phyloP scores from a whole-genome alignment of 2,888 invertebrate genomes.

The Choreutis nemorana region DNA sequence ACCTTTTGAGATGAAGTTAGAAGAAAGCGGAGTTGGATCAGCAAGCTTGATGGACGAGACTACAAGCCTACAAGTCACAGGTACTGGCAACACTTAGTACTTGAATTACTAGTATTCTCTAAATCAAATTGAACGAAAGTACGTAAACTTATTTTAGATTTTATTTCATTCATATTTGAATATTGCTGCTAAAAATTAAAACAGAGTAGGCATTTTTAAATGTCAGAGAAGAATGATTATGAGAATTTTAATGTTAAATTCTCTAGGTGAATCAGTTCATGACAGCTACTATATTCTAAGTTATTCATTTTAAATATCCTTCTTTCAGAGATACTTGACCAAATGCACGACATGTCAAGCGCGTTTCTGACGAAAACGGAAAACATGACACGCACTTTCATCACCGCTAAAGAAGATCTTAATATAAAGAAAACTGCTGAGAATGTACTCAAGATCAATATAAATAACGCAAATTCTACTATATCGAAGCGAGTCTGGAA shows the following conservation, averaged over 20 bases:
- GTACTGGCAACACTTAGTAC: slow-evolving; percentile 23
- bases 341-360: slow-evolving; percentile 41
- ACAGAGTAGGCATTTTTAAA: too few relatives aligned
- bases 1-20: slow-evolving; percentile 14
- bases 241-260: too few relatives aligned
- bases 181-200: too few relatives aligned
- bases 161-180: background rate
- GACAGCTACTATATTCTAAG: too few relatives aligned
- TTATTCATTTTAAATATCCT: slow-evolving; percentile 6
- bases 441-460: slow-evolving; percentile 21
- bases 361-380: slow-evolving; percentile 15
- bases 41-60: slow-evolving; percentile 32
- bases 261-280: too few relatives aligned
- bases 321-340: slow-evolving; percentile 45
- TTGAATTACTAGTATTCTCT: background rate
- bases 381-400: background rate
- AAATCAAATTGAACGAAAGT: background rate
- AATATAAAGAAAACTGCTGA: slow-evolving; percentile 7
- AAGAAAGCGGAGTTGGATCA: slow-evolving; percentile 12
- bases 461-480: slow-evolving; percentile 23
- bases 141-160: slow-evolving; percentile 2
- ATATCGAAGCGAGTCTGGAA: slow-evolving; percentile 29
- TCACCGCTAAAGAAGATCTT: background rate
- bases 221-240: too few relatives aligned
- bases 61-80: slow-evolving; percentile 47